Percentiles rank a stretch among this genome's conserved stretches.
Evolutionary conservation across 2,888 invertebrate genomes (phyloP).

Genomic region (Caenorhabditis wallacei): DNA sequence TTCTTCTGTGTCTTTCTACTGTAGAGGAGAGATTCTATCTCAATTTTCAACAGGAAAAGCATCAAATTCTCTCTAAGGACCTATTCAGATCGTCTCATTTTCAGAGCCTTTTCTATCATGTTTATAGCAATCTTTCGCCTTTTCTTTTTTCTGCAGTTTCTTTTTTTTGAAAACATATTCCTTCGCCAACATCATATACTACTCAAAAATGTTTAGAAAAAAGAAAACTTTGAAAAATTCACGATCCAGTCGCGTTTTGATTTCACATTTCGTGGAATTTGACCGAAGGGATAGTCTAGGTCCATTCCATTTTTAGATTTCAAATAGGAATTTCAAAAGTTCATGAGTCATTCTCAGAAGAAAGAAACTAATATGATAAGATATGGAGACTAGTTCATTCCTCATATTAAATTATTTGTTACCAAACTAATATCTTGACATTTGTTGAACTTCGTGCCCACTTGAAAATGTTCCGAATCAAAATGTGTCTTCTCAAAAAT

Average conservation of each 20-base stretch:
- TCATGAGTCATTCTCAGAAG: slow-evolving; percentile 1
- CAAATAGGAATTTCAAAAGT: neutral
- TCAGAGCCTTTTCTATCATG: slow-evolving; percentile 13
- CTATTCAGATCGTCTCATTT: slow-evolving; percentile 42
- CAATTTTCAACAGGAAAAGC: slow-evolving; percentile 18
- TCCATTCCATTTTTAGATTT: slow-evolving; percentile 9
- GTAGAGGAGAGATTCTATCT: slow-evolving; percentile 20
- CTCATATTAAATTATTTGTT: neutral
- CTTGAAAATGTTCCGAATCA: slow-evolving; percentile 14
- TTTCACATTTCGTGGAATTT: slow-evolving; percentile 26
- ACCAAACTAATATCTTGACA: neutral
- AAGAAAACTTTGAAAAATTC: slow-evolving; percentile 44
- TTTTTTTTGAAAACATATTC: slow-evolving; percentile 7
- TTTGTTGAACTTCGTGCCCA: slow-evolving; percentile 15
- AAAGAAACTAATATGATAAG: neutral
- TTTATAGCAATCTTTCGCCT: slow-evolving; percentile 18
- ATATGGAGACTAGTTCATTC: neutral
- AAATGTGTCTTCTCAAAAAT: neutral
- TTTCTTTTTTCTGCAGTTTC: slow-evolving; percentile 13
- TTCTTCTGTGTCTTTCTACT: neutral
- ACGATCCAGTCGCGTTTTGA: slow-evolving; percentile 34
- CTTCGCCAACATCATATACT: slow-evolving; percentile 20
- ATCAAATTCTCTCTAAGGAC: slow-evolving; percentile 39
- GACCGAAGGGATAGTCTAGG: slow-evolving; percentile 7
- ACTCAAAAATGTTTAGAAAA: slow-evolving; percentile 24